Evolutionary conservation across 2,888 invertebrate genomes (phyloP).

Genomic region (Stomorhina lunata): DNA sequence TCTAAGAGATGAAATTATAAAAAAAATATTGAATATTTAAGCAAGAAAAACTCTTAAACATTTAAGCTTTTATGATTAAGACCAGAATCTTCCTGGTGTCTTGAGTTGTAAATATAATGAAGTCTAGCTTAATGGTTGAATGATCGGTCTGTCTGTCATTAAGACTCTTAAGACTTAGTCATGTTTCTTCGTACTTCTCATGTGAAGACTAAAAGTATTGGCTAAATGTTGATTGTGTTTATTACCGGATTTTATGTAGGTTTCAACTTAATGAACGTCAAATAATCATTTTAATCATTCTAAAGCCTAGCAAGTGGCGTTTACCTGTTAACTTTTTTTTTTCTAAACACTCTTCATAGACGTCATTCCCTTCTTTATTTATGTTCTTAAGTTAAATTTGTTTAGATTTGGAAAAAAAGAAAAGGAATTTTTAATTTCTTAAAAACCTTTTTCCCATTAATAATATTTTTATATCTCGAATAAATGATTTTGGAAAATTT

Average conservation of each 20-base stretch:
- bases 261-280: conserved; percentile 74
- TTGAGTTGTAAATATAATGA: conserved; percentile 33
- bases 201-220: conserved; percentile 3
- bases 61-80: conserved; percentile 48
- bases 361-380: neutral
- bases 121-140: neutral
- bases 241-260: conserved; percentile 56
- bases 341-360: neutral
- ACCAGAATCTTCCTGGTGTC: conserved; percentile 41
- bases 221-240: conserved; percentile 33
- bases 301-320: conserved; percentile 57
- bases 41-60: neutral
- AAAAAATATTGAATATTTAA: neutral
- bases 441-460: conserved; percentile 34
- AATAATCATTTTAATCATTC: conserved; percentile 73
- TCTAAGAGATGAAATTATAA: neutral
- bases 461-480: neutral
- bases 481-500: conserved; percentile 3
- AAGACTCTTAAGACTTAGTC: neutral
- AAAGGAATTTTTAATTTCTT: neutral
- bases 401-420: no score
- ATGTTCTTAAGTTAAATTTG: neutral
- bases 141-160: neutral
- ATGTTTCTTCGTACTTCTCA: neutral
- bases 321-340: conserved; percentile 32